Evolutionary conservation across 1,140 invertebrate genomes (phyloP).

Genomic region (Kradibia gibbosae): DNA sequence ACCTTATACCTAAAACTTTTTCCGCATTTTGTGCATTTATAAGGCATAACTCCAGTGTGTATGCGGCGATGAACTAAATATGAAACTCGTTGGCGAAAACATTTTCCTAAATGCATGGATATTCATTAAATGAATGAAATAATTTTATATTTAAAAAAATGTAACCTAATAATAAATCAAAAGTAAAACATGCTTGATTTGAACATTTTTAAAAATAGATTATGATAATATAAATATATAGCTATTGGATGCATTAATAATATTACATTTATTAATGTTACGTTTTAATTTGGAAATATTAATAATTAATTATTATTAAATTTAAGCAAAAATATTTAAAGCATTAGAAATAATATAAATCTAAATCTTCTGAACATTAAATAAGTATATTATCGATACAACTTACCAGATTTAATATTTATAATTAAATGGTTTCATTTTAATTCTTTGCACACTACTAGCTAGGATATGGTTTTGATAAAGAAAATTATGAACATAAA

Average conservation of each 20-base stretch:
- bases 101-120: conserved; percentile 79
- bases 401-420: conserved; percentile 2
- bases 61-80: conserved; percentile 89
- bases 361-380: background rate
- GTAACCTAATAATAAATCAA: too few relatives aligned
- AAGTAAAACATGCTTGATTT: too few relatives aligned
- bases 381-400: background rate
- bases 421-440: conserved; percentile 11
- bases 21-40: conserved; percentile 85
- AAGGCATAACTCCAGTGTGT: conserved; percentile 87
- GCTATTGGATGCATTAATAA: background rate
- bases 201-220: too few relatives aligned
- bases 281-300: too few relatives aligned
- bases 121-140: background rate
- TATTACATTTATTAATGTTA: too few relatives aligned
- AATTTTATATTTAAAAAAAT: background rate
- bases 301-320: too few relatives aligned
- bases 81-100: conserved; percentile 88
- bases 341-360: background rate
- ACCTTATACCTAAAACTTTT: conserved; percentile 91
- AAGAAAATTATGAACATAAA: conserved; percentile 33
- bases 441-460: conserved; percentile 22
- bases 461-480: background rate
- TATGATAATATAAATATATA: background rate
- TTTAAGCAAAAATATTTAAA: too few relatives aligned